Base-by-base conservation (phyloP, 1,140 invertebrate genomes). In the Sesamia nonagrioides region DNA sequence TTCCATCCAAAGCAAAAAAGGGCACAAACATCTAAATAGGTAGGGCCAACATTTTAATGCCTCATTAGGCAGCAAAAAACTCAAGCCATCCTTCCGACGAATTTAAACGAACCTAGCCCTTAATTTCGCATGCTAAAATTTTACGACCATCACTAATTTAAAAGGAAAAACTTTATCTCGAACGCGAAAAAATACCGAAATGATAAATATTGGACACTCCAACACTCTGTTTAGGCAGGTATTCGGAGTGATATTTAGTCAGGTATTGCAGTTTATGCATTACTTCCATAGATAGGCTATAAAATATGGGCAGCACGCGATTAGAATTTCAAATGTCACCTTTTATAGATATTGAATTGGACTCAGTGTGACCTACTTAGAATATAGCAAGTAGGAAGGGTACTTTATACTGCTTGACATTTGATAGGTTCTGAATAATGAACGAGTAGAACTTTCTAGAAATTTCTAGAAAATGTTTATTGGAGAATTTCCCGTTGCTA, bases 271-370 rank as follows among this genome's bases (percentile, higher is more conserved):
- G 54, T 58, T 45, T 45, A 58, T 56, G 37, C 18, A 42, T 56
- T 48, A 75, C 35, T 75, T 60, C 68, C 68, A 54, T 52, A 71
- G n/a, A 54, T 18, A 6, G 68, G 56, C 17, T 11, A 11, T 33
- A 48, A 75, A 75, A 75, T 58, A 75, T 61, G 72, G 56, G 13
- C 42, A 75, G 54, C 2, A 8, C 37, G 21, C 54, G 37, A 63
- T 75, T 75, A 50, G 18, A 75, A 75, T 63, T 50, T 63, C 18
- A 75, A 75, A 60, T 63, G 52, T 63, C 58, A 18, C 56, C 73
- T 15, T 71, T 63, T 75, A 75, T 75, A 75, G 73, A 50, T 75
- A 58, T 75, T 42, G 73, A 50, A 13, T 48, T 18, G 40, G 18
- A 37, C 17, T 50, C 5, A 5, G 9, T 17, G 42, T 63, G 40